Percentiles rank a stretch among this genome's conserved stretches.
These are phyloP conservation scores for Trichomycterus rosablanca DNA, from an alignment of 2,113 vertebrate genomes.

Conservation along the genomic window DNA sequence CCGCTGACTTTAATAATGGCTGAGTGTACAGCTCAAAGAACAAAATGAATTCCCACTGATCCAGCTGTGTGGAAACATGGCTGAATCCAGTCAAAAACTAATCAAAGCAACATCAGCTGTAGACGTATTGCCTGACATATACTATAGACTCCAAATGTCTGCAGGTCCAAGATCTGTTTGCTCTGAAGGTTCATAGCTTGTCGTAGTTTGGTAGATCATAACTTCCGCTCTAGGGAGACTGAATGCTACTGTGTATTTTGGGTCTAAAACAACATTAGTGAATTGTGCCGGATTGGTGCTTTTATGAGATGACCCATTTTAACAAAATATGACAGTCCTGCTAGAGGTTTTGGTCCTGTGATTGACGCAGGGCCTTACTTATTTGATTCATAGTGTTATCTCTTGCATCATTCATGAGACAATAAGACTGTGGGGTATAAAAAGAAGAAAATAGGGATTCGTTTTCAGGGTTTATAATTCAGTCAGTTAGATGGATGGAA, in stretches of 20 bases:
- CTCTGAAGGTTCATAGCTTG: constrained; percentile 2
- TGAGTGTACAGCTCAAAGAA: neutral
- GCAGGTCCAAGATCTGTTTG: neutral
- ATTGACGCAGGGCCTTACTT: too few species aligned
- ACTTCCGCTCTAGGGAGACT: neutral
- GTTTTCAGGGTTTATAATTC: neutral
- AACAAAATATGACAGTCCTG: neutral
- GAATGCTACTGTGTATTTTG: too few species aligned
- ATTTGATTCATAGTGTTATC: too few species aligned
- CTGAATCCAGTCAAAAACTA: too few species aligned
- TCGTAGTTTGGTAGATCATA: constrained; percentile 9
- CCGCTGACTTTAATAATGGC: neutral
- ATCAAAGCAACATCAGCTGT: neutral
- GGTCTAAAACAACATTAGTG: neutral
- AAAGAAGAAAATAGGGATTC: neutral
- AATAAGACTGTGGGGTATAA: too few species aligned
- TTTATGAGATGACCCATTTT: too few species aligned
- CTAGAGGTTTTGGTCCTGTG: neutral
- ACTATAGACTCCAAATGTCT: neutral
- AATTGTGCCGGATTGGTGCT: neutral
- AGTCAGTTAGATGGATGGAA: too few species aligned
- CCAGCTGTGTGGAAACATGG: too few species aligned
- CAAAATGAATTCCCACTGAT: neutral
- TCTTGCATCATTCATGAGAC: too few species aligned
- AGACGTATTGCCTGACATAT: neutral